phyloP scores from a whole-genome alignment of 2,797 vertebrate genomes.

The Carduelis carduelis region DNA sequence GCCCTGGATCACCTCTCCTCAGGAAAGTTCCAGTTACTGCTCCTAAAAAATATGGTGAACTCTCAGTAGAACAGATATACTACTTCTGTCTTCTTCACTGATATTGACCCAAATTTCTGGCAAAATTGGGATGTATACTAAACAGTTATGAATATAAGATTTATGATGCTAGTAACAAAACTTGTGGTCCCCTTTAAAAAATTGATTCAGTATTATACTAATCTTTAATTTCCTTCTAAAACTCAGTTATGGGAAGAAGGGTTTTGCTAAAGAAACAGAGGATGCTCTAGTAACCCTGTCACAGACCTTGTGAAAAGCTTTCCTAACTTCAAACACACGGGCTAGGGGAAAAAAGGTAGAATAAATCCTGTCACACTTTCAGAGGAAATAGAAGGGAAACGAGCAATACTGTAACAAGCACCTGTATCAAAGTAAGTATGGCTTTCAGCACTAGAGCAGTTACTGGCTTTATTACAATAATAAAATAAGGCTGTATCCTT shows the following conservation, averaged over 20 bases:
- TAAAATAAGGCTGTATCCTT: neutral
- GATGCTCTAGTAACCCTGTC: neutral
- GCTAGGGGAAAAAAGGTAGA: neutral
- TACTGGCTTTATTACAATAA: neutral
- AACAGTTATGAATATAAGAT: neutral
- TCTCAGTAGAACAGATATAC: neutral
- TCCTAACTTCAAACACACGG: neutral
- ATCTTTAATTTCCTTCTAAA: neutral
- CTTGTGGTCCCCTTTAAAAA: neutral
- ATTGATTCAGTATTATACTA: neutral
- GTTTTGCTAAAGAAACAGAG: neutral
- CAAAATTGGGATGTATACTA: neutral
- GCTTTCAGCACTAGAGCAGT: neutral
- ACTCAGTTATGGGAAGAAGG: neutral
- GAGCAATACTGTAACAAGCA: neutral
- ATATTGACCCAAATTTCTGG: neutral
- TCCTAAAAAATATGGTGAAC: neutral
- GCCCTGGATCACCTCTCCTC: neutral
- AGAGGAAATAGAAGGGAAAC: neutral
- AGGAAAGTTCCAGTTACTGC: neutral
- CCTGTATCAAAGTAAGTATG: neutral
- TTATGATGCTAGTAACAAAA: neutral
- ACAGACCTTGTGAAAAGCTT: neutral
- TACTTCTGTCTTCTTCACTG: neutral
- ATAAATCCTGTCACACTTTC: neutral